These are phyloP conservation scores for Eupithecia exiguata DNA, from an alignment of 2,888 invertebrate genomes.

Conservation along the genomic window DNA sequence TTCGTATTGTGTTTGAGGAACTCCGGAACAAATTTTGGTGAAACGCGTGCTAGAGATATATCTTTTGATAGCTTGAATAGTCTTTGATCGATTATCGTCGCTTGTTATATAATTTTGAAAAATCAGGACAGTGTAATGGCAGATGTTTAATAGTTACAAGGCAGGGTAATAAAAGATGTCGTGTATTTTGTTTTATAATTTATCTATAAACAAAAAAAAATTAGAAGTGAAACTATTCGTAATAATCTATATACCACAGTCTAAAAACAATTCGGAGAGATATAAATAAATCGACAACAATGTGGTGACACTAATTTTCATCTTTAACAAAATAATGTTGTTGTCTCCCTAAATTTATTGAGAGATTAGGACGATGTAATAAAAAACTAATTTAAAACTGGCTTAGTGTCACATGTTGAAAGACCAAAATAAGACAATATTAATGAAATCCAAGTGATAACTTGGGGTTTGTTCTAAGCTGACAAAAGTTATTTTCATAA, in stretches of 20 bases:
- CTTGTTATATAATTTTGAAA: conserved; percentile 21
- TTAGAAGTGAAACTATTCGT: no score
- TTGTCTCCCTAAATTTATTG: conserved; percentile 59
- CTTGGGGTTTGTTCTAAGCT: conserved; percentile 33
- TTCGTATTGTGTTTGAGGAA: conserved; percentile 63
- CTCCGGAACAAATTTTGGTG: conserved; percentile 78
- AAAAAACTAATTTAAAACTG: conserved; percentile 68
- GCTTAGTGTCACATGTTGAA: conserved; percentile 63
- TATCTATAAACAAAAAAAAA: no score
- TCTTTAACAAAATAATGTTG: conserved; percentile 39
- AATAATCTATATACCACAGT: no score
- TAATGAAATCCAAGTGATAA: conserved; percentile 38
- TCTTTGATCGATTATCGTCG: conserved; percentile 56
- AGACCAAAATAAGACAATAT: conserved; percentile 61
- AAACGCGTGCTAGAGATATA: conserved; percentile 68
- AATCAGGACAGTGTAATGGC: neutral
- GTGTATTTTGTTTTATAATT: no score
- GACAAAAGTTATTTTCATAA: conserved; percentile 17
- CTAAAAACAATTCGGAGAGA: no score
- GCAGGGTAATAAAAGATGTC: neutral
- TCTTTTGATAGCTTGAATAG: conserved; percentile 35
- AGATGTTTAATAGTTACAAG: neutral
- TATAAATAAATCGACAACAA: conserved; percentile 40
- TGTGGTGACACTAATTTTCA: conserved; percentile 46
- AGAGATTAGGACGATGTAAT: conserved; percentile 65